These are phyloP conservation scores for Erebia palarica DNA, from an alignment of 2,888 invertebrate species.

Conservation along the genomic window DNA sequence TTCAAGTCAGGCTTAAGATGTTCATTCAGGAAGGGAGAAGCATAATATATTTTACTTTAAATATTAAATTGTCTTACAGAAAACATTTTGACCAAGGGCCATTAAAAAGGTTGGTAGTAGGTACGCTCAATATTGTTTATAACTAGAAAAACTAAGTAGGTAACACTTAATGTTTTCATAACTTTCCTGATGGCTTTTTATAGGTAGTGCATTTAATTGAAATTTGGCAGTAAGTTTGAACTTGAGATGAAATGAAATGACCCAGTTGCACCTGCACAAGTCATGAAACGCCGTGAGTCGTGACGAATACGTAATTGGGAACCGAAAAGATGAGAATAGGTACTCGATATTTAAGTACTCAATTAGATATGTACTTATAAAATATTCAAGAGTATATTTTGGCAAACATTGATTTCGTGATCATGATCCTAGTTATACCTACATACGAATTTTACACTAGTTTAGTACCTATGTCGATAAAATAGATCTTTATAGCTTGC, in stretches of 20 bases:
- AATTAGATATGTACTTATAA: background rate
- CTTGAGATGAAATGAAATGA: slow-evolving; percentile 32
- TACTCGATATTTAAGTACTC: background rate
- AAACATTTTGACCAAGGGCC: no score
- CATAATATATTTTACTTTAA: no score
- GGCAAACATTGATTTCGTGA: no score
- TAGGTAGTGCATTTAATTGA: slow-evolving; percentile 33
- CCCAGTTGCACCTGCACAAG: slow-evolving; percentile 26
- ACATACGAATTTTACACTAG: no score
- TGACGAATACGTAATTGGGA: background rate
- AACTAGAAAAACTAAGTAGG: background rate
- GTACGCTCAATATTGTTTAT: background rate
- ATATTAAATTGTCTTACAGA: no score
- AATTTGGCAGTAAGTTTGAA: slow-evolving; percentile 37
- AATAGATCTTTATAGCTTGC: no score
- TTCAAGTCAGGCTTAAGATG: background rate
- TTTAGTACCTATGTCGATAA: no score
- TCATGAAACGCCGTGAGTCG: background rate
- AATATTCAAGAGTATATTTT: no score
- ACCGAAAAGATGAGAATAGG: background rate
- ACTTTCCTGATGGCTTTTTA: slow-evolving; percentile 6
- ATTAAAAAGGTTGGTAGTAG: background rate
- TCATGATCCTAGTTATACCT: no score
- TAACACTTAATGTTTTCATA: slow-evolving; percentile 8
- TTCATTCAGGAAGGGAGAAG: background rate